Evolutionary conservation across 2,888 invertebrate species (phyloP).

Genomic region (Agapetus fuscipes): DNA sequence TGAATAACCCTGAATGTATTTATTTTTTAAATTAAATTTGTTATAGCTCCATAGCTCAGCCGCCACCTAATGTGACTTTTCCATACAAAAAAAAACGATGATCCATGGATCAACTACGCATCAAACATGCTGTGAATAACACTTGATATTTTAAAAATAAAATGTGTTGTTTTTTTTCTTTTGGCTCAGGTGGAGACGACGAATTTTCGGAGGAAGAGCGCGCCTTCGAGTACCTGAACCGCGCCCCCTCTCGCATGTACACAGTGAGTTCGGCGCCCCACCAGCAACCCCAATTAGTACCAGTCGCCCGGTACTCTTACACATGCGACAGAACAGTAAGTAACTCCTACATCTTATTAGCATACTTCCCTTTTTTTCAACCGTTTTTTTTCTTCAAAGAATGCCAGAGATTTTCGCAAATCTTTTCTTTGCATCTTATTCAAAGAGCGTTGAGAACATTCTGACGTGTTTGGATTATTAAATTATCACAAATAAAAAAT

Average conservation of each 20-base stretch:
- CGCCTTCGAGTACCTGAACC: conserved; percentile 43
- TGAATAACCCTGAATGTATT: too few species aligned
- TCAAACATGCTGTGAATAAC: too few species aligned
- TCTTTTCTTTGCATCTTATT: neutral
- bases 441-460: neutral
- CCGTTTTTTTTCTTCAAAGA: too few species aligned
- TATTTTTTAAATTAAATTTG: too few species aligned
- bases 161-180: neutral
- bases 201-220: conserved; percentile 45
- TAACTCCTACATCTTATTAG: too few species aligned
- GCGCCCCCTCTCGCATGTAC: conserved; percentile 34
- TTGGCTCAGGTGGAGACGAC: conserved; percentile 31
- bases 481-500: too few species aligned
- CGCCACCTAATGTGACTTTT: too few species aligned
- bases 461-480: too few species aligned
- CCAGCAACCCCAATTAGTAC: conserved; percentile 21
- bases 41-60: too few species aligned
- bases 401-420: neutral
- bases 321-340: conserved; percentile 17
- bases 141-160: too few species aligned
- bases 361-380: neutral
- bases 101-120: too few species aligned
- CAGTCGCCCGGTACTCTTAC: conserved; percentile 18
- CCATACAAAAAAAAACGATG: too few species aligned
- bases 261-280: conserved; percentile 28